Conservation (phyloP, 2,888 invertebrate genomes). For the Quadroppia sp. region DNA sequence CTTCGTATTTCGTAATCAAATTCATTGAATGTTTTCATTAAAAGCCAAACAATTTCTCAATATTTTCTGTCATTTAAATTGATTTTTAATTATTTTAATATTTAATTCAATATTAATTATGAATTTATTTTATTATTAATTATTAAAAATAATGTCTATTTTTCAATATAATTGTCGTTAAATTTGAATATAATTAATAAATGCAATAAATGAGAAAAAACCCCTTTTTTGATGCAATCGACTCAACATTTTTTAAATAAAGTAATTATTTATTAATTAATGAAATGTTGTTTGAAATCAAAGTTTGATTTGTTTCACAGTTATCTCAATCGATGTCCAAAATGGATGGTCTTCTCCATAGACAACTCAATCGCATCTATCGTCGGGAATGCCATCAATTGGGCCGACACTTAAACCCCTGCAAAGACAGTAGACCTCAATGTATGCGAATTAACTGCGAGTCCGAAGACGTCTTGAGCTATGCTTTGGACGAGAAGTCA, state of each 20-base stretch:
- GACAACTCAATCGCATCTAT: slow-evolving; percentile 45
- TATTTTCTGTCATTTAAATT: background rate
- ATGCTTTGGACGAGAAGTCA: slow-evolving; percentile 51
- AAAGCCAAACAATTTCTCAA: background rate
- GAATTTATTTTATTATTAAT: background rate
- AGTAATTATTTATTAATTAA: background rate
- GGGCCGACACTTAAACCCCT: background rate
- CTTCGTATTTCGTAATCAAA: too few relatives aligned
- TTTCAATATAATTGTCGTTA: too few relatives aligned
- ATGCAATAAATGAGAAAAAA: too few relatives aligned
- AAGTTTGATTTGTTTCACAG: background rate
- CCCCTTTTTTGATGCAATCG: slow-evolving; percentile 17
- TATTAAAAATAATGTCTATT: too few relatives aligned
- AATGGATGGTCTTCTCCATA: slow-evolving; percentile 48
- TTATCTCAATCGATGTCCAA: slow-evolving; percentile 37
- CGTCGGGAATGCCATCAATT: slow-evolving; percentile 43
- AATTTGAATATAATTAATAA: too few relatives aligned
- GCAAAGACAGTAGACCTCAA: slow-evolving; percentile 12
- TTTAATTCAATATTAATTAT: background rate
- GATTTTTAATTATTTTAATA: background rate
- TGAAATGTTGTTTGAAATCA: background rate
- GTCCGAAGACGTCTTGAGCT: slow-evolving; percentile 50
- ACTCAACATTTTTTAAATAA: slow-evolving; percentile 6
- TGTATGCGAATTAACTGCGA: slow-evolving; percentile 4
- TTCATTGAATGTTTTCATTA: background rate